Evolutionary conservation across 2,888 invertebrate species (phyloP), one percentile per base, ranked within the genome.

Genomic region (Serrognathus titanus): DNA sequence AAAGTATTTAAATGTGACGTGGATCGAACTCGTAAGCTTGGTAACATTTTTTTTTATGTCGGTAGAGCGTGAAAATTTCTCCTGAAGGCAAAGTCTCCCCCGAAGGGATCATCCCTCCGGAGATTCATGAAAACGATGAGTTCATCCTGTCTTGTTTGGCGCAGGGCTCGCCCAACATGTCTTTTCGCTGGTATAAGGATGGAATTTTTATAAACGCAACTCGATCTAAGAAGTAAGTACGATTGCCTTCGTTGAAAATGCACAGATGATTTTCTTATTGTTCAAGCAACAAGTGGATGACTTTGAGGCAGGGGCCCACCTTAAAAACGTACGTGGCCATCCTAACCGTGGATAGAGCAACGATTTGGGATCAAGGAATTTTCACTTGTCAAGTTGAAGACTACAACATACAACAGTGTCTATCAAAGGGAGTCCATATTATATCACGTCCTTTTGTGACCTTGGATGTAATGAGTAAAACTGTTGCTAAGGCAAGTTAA

Each of bases 111-210:
- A 31, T 31, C 7, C 24, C 24, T 3, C 24, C 24, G 9, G 31
- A 78, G 40, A 79, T 82, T 56, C 85, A 88, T 75, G 85, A 88
- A 71, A 87, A 86, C 3, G 88, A 89, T 49, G 88, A 90, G 75
- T 88, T 92, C 68, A 85, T 87, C 65, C 78, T 92, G 62, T 87
- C 88, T 48, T 92, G 92, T 71, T 82, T 85, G 65, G 90, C 90
- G 13, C 85, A 88, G 70, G 92, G 92, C 51, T 90, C 91, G 47
- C 83, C 87, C 0, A 82, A 85, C 62, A 88, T 89, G 72, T 82
- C 80, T 52, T 92, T 92, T 71, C 83, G 84, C 24, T 92, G 91
- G 92, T 90, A 86, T 79, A 92, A 92, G 75, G 90, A 92, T 70
- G 88, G 88, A 2, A 81, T 86, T 61, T 81, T 83, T 63, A 85